Evolutionary conservation across 2,113 vertebrate genomes (phyloP), one percentile per base, ranked within the genome.

Genomic region (Microcebus murinus): DNA sequence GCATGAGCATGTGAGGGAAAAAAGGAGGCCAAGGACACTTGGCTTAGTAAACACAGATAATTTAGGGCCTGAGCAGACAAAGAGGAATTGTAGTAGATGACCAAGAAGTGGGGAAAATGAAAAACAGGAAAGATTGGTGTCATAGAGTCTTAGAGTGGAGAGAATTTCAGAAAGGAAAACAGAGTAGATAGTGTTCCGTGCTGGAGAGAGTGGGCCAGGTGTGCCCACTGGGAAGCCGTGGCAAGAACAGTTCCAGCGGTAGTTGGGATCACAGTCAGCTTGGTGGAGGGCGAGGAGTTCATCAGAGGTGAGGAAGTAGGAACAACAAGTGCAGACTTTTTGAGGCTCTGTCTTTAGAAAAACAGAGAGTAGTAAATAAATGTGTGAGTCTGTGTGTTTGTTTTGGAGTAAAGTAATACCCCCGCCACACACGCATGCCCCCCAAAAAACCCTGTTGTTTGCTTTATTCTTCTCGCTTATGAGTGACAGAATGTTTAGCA

Each of bases 91-190:
- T 79, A 42, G 73, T 20, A 88, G 67, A 82, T 87, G 61, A 87
- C 45, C n/a, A 77, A 85, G 70, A 90, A 57, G 34, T 27, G 65
- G 13, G 81, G 77, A 77, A 70, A 92, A 79, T 48, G 68, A 79
- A 81, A 42, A 77, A 52, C 34, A 65, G 71, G 31, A 59, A 90
- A 88, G 39, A 63, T 34, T 68, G 20, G 31, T 42, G 74, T 95
- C 87, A 63, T 10, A 18, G 52, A 57, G 48, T 82, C 42, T 92
- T 71, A 50, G 48, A 23, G 36, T 57, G 34, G 73, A 55, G 70
- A 85, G 50, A 68, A 31, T 91, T 91, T 86, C 86, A 63, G 73
- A 79, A 90, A 71, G 82, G 68, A 82, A 81, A 84, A 36, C 52
- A 23, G 13, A 36, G 52, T 76, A 1, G 6, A 25, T 21, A 27